Percentiles rank a stretch among this genome's conserved stretches.
Evolutionary conservation across 2,797 vertebrate genomes (phyloP).

Genomic region (Epinephelus coioides): DNA sequence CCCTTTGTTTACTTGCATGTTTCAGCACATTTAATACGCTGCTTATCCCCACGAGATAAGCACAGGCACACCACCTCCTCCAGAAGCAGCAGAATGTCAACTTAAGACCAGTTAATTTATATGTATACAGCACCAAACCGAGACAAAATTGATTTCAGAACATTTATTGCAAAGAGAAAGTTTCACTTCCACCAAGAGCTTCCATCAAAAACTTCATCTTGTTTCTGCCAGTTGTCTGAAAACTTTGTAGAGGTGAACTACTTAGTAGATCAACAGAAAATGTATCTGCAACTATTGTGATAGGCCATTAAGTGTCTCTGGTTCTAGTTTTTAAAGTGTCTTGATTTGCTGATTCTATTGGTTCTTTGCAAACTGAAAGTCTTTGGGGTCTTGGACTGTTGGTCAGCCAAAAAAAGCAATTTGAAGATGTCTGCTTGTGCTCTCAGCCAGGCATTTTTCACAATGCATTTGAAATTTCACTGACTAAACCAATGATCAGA

Average conservation of each 20-base stretch:
- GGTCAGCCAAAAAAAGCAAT: background rate
- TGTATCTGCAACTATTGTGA: background rate
- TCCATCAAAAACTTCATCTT: too few species aligned
- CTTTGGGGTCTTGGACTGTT: background rate
- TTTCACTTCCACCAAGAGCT: too few species aligned
- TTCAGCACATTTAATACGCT: slow-evolving; percentile 56
- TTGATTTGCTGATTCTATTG: background rate
- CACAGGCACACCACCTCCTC: background rate
- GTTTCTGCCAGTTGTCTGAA: too few species aligned
- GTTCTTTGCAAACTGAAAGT: background rate
- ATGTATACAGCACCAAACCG: too few species aligned
- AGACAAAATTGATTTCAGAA: too few species aligned
- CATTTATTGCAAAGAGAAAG: too few species aligned
- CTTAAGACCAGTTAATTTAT: too few species aligned
- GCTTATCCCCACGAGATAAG: slow-evolving; percentile 44
- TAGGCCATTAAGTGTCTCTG: rapidly evolving
- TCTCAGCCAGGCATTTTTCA: too few species aligned
- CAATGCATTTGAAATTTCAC: background rate
- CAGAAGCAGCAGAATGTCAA: background rate
- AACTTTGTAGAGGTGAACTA: background rate
- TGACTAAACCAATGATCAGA: background rate
- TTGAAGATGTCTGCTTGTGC: too few species aligned
- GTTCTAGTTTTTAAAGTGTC: background rate
- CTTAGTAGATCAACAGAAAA: background rate
- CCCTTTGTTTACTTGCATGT: slow-evolving; percentile 67